Base-by-base conservation (phyloP, 2,888 invertebrate genomes). In the Melanargia galathea region DNA sequence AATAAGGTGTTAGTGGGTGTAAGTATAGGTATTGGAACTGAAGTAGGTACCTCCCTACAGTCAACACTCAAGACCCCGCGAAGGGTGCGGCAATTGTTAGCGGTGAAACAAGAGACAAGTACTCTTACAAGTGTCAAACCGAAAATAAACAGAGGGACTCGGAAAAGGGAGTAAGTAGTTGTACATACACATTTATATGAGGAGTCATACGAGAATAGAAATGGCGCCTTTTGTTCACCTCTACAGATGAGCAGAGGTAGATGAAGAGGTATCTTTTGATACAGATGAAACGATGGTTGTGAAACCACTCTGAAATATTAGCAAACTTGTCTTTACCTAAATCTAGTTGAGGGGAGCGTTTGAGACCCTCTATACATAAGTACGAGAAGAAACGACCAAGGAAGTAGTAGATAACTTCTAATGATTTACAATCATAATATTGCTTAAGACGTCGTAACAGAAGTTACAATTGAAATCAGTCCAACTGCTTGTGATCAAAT, bases 101-200 rank as follows among this genome's bases (percentile, higher is more conserved):
- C 45, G 57, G 52, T 52, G 57, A 45, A 58, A 58, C 58, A 24
- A 54, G 38, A 58, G 52, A 24, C 35, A 55, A 63, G 63, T 20
- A 30, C 63, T 46, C 52, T 58, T 33, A 58, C 52, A 63, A 58
- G 46, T 58, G 35, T 46, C 55, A 20, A 52, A 35, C 52, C 35
- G 52, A 52, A 52, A 35, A 52, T 52, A 52, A 52, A 52, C 35
- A 51, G 16, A 33, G 49, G 49, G 49, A 48, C 20, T 4, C 18
- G 51, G 16, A 4, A 16, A 35, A 18, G 52, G 33, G 30, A 24
- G 35, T 55, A 24, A 18, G 49, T 13, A 18, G 49, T 13, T 30
- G 24, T 13, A 56, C 18, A 40, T 45, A 40, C 48, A 18, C 33
- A 20, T n/a, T n/a, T n/a, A n/a, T 20, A 18, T 1, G 30, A 8